Evolutionary conservation across 1,140 invertebrate species (phyloP), one percentile per base, ranked within the genome.

Genomic region (Pseudomyrmex gracilis): DNA sequence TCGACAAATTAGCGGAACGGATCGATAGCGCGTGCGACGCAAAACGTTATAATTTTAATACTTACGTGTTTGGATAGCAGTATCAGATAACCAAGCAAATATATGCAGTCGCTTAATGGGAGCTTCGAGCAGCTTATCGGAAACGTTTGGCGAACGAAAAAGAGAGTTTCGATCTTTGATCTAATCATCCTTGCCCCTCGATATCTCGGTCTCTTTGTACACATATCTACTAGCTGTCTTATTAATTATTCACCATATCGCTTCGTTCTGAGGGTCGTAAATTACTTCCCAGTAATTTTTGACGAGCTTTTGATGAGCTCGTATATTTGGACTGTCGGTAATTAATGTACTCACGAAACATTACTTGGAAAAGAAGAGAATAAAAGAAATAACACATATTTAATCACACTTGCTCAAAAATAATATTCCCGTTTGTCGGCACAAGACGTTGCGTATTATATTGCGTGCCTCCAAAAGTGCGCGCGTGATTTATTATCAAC

Each of bases 401-500:
- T 34, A 34, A 34, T 34, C 34, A 34, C 34, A 34, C 5, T 34
- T 13, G 22, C 2, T 58, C 43, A 49, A 80, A 58, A 70, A 58
- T 70, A 70, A 58, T 58, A 47, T 58, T 78, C 47, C 4, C 68
- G 45, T 68, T 57, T 13, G 24, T n/a, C 8, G 7, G 12, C 3
- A 12, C 15, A 10, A 78, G 34, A 78, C 10, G 34, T 2, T 10
- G 4, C 13, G 64, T 43, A 34, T 9, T 20, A 57, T 4, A n/a
- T 17, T 70, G 15, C 17, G 20, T 43, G 57, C 45, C 57, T 70
- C 5, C 34, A 34, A 34, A 49, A 66, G 13, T 12, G 20, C 13
- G 51, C 43, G n/a, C 34, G 47, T 80, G 66, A 71, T 80, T 80
- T 80, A 80, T 71, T 71, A 71, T 80, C 76, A 55, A 71, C 71